Evolutionary conservation across 2,888 invertebrate genomes (phyloP).

Genomic region (Stenichneumon culpator): DNA sequence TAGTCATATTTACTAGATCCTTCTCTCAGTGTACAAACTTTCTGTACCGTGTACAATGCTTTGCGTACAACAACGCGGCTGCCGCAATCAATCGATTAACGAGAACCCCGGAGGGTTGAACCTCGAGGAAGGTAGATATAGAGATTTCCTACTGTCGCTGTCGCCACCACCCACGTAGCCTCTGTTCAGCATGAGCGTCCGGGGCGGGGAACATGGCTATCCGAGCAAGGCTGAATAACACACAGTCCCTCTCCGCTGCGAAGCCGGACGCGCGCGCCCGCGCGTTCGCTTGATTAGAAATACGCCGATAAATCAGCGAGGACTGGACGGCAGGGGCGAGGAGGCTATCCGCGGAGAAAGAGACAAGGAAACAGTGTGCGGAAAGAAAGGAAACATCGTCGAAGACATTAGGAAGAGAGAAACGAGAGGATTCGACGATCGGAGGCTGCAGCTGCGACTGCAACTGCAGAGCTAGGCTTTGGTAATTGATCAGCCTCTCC

Average conservation of each 20-base stretch:
- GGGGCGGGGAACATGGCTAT: slow-evolving; percentile 79
- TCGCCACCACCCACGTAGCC: slow-evolving; percentile 82
- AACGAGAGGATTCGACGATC: slow-evolving; percentile 54
- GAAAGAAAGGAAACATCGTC: slow-evolving; percentile 55
- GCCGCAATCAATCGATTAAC: slow-evolving; percentile 59
- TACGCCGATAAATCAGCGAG: slow-evolving; percentile 78
- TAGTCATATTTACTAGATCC: too few relatives aligned
- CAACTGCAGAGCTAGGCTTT: slow-evolving; percentile 56
- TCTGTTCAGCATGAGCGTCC: slow-evolving; percentile 81
- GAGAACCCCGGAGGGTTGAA: slow-evolving; percentile 35
- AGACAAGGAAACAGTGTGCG: slow-evolving; percentile 36
- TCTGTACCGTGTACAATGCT: too few relatives aligned
- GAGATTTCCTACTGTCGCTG: slow-evolving; percentile 54
- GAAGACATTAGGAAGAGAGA: slow-evolving; percentile 57
- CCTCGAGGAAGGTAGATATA: slow-evolving; percentile 31
- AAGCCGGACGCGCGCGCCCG: slow-evolving; percentile 57
- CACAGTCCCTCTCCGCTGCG: slow-evolving; percentile 73
- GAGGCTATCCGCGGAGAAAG: background rate
- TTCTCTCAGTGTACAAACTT: too few relatives aligned
- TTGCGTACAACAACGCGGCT: slow-evolving; percentile 5
- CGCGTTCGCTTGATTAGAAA: slow-evolving; percentile 79
- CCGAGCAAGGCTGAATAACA: slow-evolving; percentile 83
- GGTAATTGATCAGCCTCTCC: slow-evolving; percentile 71
- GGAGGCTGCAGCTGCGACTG: slow-evolving; percentile 56
- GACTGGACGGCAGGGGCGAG: slow-evolving; percentile 25